phyloP scores from a whole-genome alignment of 2,113 vertebrate genomes.

The Caloenas nicobarica region DNA sequence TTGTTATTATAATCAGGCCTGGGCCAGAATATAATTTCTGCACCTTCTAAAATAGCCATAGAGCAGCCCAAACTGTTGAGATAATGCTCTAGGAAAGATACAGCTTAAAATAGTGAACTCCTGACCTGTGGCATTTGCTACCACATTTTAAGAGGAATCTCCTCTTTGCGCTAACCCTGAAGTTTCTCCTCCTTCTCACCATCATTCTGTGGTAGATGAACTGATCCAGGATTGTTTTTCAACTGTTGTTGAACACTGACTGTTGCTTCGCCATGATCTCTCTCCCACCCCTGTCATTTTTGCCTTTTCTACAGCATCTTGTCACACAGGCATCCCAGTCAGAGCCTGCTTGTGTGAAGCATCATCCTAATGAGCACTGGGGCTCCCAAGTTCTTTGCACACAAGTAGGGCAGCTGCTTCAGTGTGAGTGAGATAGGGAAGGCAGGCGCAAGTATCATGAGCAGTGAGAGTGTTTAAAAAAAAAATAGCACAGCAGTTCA shows the following conservation, averaged over 20 bases:
- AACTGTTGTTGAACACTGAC: background rate
- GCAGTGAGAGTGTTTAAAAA: conserved; percentile 37
- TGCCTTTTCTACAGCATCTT: background rate
- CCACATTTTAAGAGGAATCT: background rate
- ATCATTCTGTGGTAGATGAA: background rate
- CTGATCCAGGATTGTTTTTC: background rate
- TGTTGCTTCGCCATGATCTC: background rate
- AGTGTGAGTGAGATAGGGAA: background rate
- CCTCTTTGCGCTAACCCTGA: background rate
- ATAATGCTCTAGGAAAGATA: background rate
- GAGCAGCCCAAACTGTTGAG: background rate
- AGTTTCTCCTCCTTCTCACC: background rate
- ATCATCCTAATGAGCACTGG: background rate
- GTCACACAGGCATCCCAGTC: background rate
- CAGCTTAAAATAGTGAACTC: background rate
- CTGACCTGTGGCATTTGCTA: background rate
- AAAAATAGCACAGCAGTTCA: conserved; percentile 7
- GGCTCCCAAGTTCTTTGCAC: conserved; percentile 3
- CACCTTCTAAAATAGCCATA: background rate
- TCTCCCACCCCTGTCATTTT: background rate
- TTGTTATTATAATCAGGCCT: background rate
- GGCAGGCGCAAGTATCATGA: background rate
- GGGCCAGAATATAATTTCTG: background rate
- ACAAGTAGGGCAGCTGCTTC: background rate
- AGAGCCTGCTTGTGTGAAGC: background rate